Evolutionary conservation across 1,140 invertebrate species (phyloP).

Genomic region (Lepeophtheirus salmonis): DNA sequence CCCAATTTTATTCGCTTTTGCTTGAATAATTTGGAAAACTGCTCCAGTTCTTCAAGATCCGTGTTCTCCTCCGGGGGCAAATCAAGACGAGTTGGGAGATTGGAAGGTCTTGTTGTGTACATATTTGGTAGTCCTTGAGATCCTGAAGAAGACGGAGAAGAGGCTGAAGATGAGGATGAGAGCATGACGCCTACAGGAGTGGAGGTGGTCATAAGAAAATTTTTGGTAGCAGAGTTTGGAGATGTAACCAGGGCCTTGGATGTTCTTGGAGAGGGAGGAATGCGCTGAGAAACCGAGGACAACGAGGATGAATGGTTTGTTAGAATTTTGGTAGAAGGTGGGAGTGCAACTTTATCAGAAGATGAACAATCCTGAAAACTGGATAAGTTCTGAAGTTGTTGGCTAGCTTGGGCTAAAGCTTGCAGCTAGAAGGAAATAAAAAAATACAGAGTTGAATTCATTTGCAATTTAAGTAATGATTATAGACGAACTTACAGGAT

Average conservation of each 20-base stretch:
- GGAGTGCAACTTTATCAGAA: neutral
- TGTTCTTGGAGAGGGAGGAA: conserved; percentile 1
- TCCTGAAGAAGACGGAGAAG: neutral
- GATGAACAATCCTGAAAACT: too few relatives aligned
- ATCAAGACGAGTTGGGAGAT: conserved; percentile 34
- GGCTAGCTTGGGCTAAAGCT: conserved; percentile 11
- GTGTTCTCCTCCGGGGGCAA: conserved; percentile 73
- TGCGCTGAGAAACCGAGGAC: neutral
- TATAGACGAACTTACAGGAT: neutral
- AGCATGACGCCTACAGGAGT: neutral
- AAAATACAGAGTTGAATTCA: neutral
- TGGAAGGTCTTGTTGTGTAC: neutral
- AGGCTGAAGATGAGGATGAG: neutral
- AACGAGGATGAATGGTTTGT: neutral
- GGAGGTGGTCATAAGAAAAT: conserved; percentile 4
- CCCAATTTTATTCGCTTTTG: conserved; percentile 84
- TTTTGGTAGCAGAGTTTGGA: neutral
- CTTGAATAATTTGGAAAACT: conserved; percentile 91
- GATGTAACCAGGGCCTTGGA: neutral
- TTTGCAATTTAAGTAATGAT: neutral
- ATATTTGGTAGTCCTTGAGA: neutral
- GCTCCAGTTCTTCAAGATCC: conserved; percentile 82
- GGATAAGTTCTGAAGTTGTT: neutral
- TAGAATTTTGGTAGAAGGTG: neutral
- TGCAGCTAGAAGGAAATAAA: conserved; percentile 16